Percentiles rank a stretch among this genome's conserved stretches.
Evolutionary conservation across 2,888 invertebrate genomes (phyloP).

Genomic region (Phytoseiulus persimilis): DNA sequence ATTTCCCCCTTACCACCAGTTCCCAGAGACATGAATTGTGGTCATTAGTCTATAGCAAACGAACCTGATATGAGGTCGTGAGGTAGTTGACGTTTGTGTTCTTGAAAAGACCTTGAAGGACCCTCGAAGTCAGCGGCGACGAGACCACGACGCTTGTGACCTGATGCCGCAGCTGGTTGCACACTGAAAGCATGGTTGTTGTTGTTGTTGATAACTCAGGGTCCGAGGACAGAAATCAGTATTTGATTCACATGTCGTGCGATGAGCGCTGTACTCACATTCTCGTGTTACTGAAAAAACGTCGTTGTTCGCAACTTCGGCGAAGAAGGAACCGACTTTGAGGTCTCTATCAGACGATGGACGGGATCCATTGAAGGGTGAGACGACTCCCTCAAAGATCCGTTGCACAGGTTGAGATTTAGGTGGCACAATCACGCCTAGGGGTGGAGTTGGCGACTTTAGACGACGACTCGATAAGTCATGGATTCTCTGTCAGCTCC

Average conservation of each 20-base stretch:
- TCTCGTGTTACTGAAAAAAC: conserved; percentile 25
- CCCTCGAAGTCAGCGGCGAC: conserved; percentile 7
- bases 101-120: conserved; percentile 16
- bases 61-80: conserved; percentile 5
- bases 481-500: no score
- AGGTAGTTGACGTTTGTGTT: conserved; percentile 16
- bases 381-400: conserved; percentile 16
- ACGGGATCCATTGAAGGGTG: conserved; percentile 27
- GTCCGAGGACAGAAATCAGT: background rate
- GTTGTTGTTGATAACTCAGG: background rate
- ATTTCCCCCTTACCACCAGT: no score
- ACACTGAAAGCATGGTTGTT: conserved; percentile 18
- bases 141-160: conserved; percentile 26
- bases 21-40: background rate
- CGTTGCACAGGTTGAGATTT: background rate
- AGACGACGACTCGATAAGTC: background rate
- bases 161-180: conserved; percentile 23
- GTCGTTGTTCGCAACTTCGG: conserved; percentile 30
- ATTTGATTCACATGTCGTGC: background rate
- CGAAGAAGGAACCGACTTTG: conserved; percentile 23
- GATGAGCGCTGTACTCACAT: background rate
- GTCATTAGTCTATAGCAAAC: background rate
- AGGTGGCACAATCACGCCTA: conserved; percentile 27
- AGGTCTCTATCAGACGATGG: conserved; percentile 11
- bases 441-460: background rate